phyloP scores from a whole-genome alignment of 2,113 vertebrate species.

The Acanthochromis polyacanthus region DNA sequence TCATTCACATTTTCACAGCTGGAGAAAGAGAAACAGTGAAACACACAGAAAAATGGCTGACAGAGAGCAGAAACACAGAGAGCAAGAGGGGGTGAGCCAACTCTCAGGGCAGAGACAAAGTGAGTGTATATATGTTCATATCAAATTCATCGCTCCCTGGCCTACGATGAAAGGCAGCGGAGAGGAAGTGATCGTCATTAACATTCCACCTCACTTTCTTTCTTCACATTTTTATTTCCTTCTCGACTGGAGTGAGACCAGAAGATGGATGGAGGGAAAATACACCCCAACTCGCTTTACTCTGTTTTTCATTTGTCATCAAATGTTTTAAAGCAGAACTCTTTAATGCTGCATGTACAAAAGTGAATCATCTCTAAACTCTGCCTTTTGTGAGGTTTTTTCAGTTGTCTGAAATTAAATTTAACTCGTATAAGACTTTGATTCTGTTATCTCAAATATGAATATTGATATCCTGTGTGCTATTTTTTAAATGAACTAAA shows the following conservation, averaged over 20 bases:
- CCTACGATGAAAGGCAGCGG: constrained; percentile 84
- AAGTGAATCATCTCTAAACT: background rate
- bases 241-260: constrained; percentile 66
- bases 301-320: constrained; percentile 19
- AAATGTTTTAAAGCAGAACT: background rate
- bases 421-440: too few relatives aligned
- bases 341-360: background rate
- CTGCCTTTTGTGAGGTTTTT: too few relatives aligned
- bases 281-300: background rate
- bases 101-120: constrained; percentile 34
- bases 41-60: constrained; percentile 14
- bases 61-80: constrained; percentile 23
- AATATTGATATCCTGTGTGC: background rate
- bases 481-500: too few relatives aligned
- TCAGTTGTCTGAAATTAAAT: too few relatives aligned
- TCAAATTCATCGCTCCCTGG: constrained; percentile 84
- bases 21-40: constrained; percentile 28
- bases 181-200: constrained; percentile 76
- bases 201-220: constrained; percentile 83
- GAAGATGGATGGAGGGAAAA: background rate
- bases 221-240: constrained; percentile 86
- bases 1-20: constrained; percentile 28
- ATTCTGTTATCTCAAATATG: background rate
- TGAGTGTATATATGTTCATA: constrained; percentile 60
- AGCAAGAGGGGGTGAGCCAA: constrained; percentile 25